phyloP scores from a whole-genome alignment of 2,888 invertebrate genomes.

The Helobdella robusta region DNA sequence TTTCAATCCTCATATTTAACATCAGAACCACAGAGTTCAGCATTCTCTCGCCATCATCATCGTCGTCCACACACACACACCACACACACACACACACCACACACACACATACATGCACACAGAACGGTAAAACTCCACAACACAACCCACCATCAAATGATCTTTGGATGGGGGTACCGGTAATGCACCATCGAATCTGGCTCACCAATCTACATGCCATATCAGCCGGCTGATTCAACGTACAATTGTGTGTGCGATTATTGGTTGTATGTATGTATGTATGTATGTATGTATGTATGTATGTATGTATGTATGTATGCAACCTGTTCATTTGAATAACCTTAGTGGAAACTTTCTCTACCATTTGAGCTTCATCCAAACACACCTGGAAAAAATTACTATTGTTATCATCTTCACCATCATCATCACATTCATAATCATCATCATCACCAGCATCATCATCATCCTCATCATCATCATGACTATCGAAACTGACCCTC shows the following conservation, averaged over 20 bases:
- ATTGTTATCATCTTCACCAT: neutral
- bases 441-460: constrained; percentile 12
- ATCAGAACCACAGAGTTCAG: too few relatives aligned
- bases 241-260: neutral
- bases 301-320: neutral
- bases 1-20: too few relatives aligned
- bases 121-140: too few relatives aligned
- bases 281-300: neutral
- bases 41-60: too few relatives aligned
- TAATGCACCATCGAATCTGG: constrained; percentile 61
- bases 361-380: constrained; percentile 72
- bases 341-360: constrained; percentile 56
- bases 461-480: constrained; percentile 5
- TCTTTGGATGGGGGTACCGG: constrained; percentile 64
- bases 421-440: constrained; percentile 39
- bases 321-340: constrained; percentile 33
- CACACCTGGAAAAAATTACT: constrained; percentile 40
- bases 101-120: too few relatives aligned
- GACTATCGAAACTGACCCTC: constrained; percentile 55
- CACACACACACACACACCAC: too few relatives aligned
- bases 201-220: constrained; percentile 58
- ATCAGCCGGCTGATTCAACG: constrained; percentile 52
- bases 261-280: too few relatives aligned
- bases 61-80: too few relatives aligned
- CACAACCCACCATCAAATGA: constrained; percentile 52